Conservation (phyloP, 1,140 invertebrate species). For the Drusus annulatus region DNA sequence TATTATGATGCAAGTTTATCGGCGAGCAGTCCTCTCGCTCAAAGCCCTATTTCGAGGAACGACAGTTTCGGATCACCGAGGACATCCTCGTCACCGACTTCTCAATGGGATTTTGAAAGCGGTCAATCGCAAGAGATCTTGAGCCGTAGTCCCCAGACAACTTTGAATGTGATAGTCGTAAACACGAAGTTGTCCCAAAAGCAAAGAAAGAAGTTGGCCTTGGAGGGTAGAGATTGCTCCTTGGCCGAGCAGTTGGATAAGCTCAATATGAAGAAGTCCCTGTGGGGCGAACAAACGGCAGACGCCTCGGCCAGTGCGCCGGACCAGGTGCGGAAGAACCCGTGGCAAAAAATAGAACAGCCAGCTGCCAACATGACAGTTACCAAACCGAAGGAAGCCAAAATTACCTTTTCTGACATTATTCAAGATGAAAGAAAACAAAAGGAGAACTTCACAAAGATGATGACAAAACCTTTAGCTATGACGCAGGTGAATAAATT, state of each 20-base stretch:
- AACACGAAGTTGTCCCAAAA: slow-evolving; percentile 76
- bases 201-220: slow-evolving; percentile 72
- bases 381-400: slow-evolving; percentile 62
- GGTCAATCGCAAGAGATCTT: slow-evolving; percentile 51
- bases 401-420: slow-evolving; percentile 71
- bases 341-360: slow-evolving; percentile 66
- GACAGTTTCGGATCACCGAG: slow-evolving; percentile 55
- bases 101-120: slow-evolving; percentile 54
- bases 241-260: slow-evolving; percentile 61
- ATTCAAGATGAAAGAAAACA: slow-evolving; percentile 75
- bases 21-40: slow-evolving; percentile 54
- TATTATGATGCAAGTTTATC: slow-evolving; percentile 61
- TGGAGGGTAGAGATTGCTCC: slow-evolving; percentile 61
- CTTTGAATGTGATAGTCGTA: slow-evolving; percentile 64
- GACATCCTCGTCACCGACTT: slow-evolving; percentile 63
- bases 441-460: slow-evolving; percentile 74
- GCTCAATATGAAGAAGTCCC: slow-evolving; percentile 59
- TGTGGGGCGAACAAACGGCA: slow-evolving; percentile 57
- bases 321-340: slow-evolving; percentile 58
- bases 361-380: slow-evolving; percentile 53
- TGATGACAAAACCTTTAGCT: slow-evolving; percentile 75
- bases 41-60: slow-evolving; percentile 59
- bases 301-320: slow-evolving; percentile 60
- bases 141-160: slow-evolving; percentile 62
- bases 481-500: slow-evolving; percentile 71